These are phyloP conservation scores for Porphyrio hochstetteri DNA, from an alignment of 2,113 vertebrate species.

Conservation along the genomic window DNA sequence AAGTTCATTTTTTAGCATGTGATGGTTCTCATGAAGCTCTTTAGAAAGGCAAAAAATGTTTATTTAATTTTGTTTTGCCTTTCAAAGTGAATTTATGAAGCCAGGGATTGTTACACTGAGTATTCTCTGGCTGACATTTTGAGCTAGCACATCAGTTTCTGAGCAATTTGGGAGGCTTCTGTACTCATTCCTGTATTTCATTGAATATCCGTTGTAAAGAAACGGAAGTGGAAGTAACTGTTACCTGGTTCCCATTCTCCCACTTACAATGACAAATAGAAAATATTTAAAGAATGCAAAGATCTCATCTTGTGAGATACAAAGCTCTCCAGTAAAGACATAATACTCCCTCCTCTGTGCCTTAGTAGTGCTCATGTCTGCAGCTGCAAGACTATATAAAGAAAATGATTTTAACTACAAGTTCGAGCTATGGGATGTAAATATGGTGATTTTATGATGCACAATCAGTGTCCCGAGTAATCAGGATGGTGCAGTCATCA, in stretches of 20 bases:
- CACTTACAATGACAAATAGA: not conserved
- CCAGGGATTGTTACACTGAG: not conserved
- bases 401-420: not conserved
- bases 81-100: not conserved
- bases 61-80: not conserved
- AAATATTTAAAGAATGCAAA: not conserved
- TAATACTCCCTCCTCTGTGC: not conserved
- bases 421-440: not conserved
- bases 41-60: not conserved
- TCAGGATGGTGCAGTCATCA: not conserved
- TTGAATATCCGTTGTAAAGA: not conserved
- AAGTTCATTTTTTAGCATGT: not conserved
- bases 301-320: not conserved
- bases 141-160: not conserved
- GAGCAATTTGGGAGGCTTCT: not conserved
- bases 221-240: not conserved
- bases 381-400: conserved; percentile 8
- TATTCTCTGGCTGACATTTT: not conserved
- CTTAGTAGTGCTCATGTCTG: not conserved
- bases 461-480: conserved; percentile 12
- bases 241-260: not conserved
- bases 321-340: not conserved
- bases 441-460: not conserved
- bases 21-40: not conserved
- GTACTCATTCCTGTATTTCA: not conserved